Evolutionary conservation across 2,113 vertebrate species (phyloP), one percentile per base, ranked within the genome.

Genomic region (Nanorana parkeri): DNA sequence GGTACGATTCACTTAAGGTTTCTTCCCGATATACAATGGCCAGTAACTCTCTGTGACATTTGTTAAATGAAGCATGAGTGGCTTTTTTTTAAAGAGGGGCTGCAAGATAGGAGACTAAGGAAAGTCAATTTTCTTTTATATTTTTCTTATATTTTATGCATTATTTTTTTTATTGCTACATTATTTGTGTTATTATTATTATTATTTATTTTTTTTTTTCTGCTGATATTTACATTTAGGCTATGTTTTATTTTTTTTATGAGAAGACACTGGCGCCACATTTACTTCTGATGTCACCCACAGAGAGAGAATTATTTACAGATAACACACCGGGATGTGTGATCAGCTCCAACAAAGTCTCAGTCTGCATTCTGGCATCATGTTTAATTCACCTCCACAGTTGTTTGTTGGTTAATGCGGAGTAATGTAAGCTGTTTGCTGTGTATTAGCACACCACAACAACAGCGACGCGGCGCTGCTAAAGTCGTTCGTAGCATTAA

Each of bases 381-480:
- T 55, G 54, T 79, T 79, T 79, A 58, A 79, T 79, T 54, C 15
- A 29, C 52, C 65, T 79, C 65, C 65, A 17, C 65, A 79, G 54
- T 29, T 36, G 52, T 79, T 79, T 68, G 56, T 56, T 61, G 72
- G 72, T 61, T 60, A 75, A 75, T 75, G 72, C 28, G 36, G 56
- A 75, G 55, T 41, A 61, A 75, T 75, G 72, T 75, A 75, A 75
- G 60, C 72, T 75, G 72, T 61, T 36, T 28, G 0, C 29, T 75
- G n/a, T 60, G 41, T 75, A 75, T 75, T 75, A 75, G 55, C 55
- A 75, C 55, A 41, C 58, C 13, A 29, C 58, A 75, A 74, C 54
- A n/a, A n/a, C 71, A 74, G 36, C 55, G 61, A 29, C 29, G 36
- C 15, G 5, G 72, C 21, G 26, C 72, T 75, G 72, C 72, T 55